Conservation (phyloP, 2,113 vertebrate genomes). For the Orientallactaga bullata region DNA sequence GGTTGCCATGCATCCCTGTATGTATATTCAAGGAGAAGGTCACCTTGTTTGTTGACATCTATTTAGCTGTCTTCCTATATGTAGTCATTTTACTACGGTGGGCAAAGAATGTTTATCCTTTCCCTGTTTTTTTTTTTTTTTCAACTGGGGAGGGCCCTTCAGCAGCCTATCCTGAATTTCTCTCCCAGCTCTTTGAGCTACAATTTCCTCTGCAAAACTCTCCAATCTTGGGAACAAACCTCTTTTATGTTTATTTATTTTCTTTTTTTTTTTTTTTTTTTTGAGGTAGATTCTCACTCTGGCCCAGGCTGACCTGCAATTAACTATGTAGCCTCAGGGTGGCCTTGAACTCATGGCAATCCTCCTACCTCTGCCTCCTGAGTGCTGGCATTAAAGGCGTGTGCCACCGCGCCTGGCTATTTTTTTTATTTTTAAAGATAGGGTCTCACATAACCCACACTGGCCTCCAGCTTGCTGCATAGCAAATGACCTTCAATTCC, state of each 20-base stretch:
- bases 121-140: neutral
- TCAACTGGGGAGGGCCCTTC: neutral
- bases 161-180: neutral
- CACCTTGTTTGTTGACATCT: too few relatives aligned
- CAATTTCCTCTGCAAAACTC: neutral
- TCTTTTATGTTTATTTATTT: too few relatives aligned
- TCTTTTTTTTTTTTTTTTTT: too few relatives aligned
- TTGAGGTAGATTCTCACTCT: too few relatives aligned
- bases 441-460: neutral
- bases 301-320: too few relatives aligned
- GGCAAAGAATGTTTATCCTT: rapidly evolving
- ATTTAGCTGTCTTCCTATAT: neutral
- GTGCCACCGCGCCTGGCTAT: too few relatives aligned
- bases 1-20: too few relatives aligned
- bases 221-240: neutral
- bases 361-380: too few relatives aligned
- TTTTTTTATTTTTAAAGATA: too few relatives aligned
- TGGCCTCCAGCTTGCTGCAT: neutral
- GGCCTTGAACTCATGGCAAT: too few relatives aligned
- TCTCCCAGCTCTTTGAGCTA: neutral
- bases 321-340: too few relatives aligned
- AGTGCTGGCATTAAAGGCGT: too few relatives aligned
- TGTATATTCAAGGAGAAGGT: neutral
- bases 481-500: neutral
- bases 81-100: neutral